Percentiles rank a stretch among this genome's conserved stretches.
Evolutionary conservation across 1,140 invertebrate genomes (phyloP).

Genomic region (Bombus soroeensis): DNA sequence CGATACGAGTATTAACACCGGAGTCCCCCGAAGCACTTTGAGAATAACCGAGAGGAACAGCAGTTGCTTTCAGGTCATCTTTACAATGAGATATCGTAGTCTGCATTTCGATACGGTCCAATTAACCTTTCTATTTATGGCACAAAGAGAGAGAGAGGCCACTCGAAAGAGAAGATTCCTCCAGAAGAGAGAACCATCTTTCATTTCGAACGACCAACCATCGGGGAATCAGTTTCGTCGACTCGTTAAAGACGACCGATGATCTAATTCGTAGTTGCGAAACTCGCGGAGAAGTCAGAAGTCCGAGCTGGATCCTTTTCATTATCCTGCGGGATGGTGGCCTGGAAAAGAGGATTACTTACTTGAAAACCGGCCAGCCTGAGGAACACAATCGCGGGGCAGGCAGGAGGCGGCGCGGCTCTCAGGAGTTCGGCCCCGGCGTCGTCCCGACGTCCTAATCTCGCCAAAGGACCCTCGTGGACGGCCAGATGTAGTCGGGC

Average conservation of each 20-base stretch:
- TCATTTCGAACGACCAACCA: no score
- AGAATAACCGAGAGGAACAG: background rate
- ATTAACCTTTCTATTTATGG: conserved; percentile 12
- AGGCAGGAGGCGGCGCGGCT: conserved; percentile 73
- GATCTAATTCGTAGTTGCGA: background rate
- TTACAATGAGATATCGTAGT: background rate
- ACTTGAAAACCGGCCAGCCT: conserved; percentile 82
- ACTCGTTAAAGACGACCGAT: background rate
- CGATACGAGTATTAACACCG: background rate
- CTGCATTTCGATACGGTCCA: background rate
- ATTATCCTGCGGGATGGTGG: no score
- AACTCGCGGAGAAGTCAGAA: background rate
- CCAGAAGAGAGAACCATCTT: background rate
- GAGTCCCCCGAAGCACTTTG: background rate
- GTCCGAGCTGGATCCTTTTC: background rate
- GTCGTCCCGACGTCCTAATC: conserved; percentile 79
- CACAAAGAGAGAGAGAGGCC: background rate
- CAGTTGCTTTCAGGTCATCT: background rate
- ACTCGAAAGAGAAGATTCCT: background rate
- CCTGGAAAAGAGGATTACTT: conserved; percentile 59
- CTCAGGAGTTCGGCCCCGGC: conserved; percentile 77
- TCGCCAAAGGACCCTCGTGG: conserved; percentile 78
- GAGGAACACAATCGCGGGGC: conserved; percentile 81
- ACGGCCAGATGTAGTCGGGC: conserved; percentile 81
- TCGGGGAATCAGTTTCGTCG: conserved; percentile 3